These are phyloP conservation scores for Trachymyrmex septentrionalis DNA, from an alignment of 1,140 invertebrate species.

Conservation along the genomic window DNA sequence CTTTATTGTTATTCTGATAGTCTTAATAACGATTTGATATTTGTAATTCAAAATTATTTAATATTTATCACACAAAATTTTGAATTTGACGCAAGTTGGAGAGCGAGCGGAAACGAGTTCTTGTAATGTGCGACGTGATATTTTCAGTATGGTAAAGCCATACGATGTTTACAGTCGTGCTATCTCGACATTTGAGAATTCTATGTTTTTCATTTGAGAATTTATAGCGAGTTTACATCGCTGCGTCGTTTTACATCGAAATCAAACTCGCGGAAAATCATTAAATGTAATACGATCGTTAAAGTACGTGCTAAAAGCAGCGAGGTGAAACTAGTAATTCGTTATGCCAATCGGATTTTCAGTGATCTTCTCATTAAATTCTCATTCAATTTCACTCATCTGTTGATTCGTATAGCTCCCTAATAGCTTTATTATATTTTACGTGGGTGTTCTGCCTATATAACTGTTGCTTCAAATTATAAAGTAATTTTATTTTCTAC, in stretches of 20 bases:
- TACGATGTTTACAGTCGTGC: neutral
- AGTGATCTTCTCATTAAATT: constrained; percentile 44
- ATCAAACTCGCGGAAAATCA: constrained; percentile 16
- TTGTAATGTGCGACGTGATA: constrained; percentile 20
- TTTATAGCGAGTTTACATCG: neutral
- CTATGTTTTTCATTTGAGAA: constrained; percentile 12
- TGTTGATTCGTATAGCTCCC: neutral
- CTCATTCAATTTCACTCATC: constrained; percentile 13
- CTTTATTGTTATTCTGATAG: neutral
- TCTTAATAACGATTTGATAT: neutral
- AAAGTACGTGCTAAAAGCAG: neutral
- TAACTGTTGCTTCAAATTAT: constrained; percentile 15
- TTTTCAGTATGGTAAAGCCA: neutral
- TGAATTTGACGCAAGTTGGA: neutral
- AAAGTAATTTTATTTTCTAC: neutral
- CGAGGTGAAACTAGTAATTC: constrained; percentile 4
- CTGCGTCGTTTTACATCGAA: neutral
- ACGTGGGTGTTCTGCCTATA: neutral
- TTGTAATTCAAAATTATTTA: neutral
- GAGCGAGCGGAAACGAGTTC: neutral
- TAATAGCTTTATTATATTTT: constrained; percentile 29
- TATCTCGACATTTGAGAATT: neutral
- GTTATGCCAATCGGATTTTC: neutral
- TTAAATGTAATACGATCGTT: constrained; percentile 20
- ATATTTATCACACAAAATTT: neutral